phyloP scores from a whole-genome alignment of 2,888 invertebrate genomes.

The Stenurella melanura region DNA sequence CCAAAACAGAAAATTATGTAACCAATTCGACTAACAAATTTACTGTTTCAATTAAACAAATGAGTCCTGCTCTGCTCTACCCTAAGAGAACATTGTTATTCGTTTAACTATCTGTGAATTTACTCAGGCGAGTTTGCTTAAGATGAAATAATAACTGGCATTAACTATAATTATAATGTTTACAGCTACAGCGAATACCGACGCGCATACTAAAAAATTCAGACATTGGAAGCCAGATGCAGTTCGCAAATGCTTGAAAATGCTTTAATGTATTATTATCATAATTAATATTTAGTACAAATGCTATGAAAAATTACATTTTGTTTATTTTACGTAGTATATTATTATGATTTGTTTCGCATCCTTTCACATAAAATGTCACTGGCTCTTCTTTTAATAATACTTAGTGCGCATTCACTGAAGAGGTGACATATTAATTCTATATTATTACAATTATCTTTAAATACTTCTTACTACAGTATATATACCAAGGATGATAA shows the following conservation, averaged over 20 bases:
- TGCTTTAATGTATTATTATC: slow-evolving; percentile 54
- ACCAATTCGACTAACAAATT: neutral
- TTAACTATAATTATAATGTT: slow-evolving; percentile 63
- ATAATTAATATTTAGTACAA: slow-evolving; percentile 57
- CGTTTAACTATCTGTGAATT: slow-evolving; percentile 54
- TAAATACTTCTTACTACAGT: too few relatives aligned
- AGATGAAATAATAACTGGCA: slow-evolving; percentile 65
- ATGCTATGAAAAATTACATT: neutral
- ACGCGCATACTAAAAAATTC: slow-evolving; percentile 50
- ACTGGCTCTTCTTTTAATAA: neutral
- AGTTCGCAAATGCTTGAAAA: slow-evolving; percentile 47
- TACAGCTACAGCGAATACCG: slow-evolving; percentile 54
- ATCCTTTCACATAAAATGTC: neutral
- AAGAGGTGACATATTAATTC: neutral
- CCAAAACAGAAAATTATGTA: too few relatives aligned
- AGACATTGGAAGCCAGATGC: slow-evolving; percentile 55
- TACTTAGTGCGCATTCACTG: neutral
- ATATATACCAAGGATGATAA: too few relatives aligned
- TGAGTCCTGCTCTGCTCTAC: neutral
- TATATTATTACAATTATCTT: neutral
- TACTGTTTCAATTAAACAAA: neutral
- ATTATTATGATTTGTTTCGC: slow-evolving; percentile 19
- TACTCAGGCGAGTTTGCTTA: slow-evolving; percentile 62
- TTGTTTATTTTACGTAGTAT: neutral
- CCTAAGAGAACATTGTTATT: slow-evolving; percentile 45